phyloP scores from a whole-genome alignment of 2,797 vertebrate genomes.

The Chaetodon trifasciatus region DNA sequence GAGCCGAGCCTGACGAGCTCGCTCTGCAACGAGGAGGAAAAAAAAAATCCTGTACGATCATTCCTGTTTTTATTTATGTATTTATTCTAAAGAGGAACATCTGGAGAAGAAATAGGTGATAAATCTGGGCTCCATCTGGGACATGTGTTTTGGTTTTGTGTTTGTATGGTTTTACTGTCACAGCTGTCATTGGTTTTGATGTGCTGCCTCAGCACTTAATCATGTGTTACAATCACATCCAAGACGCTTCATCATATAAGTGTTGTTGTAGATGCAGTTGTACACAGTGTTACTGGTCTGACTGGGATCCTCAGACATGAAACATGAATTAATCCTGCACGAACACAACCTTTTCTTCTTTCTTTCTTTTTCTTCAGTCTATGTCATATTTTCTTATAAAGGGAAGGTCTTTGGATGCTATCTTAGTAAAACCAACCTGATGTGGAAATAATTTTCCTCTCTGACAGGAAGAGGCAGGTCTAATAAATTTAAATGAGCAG shows the following conservation, averaged over 20 bases:
- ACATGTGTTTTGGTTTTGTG: slow-evolving; percentile 2
- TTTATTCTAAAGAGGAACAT: not conserved
- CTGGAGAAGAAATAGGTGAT: not conserved
- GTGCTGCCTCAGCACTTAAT: not conserved
- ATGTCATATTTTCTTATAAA: not conserved
- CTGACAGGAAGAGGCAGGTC: slow-evolving; percentile 27
- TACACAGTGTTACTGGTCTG: not conserved
- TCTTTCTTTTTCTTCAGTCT: not conserved
- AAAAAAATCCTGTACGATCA: not conserved
- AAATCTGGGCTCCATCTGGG: not conserved
- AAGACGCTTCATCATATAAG: not conserved
- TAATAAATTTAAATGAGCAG: slow-evolving; percentile 70
- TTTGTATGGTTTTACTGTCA: not conserved
- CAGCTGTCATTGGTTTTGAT: slow-evolving; percentile 12
- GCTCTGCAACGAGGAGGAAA: not conserved
- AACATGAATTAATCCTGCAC: not conserved
- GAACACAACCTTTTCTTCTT: not conserved
- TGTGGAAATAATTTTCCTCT: slow-evolving; percentile 37
- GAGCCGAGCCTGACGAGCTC: not conserved
- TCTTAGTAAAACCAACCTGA: not conserved
- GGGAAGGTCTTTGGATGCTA: not conserved
- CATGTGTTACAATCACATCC: not conserved
- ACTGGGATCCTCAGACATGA: not conserved
- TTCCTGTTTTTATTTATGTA: not conserved
- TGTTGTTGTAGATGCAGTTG: not conserved